Evolutionary conservation across 2,113 vertebrate species (phyloP), one percentile per base, ranked within the genome.

Genomic region (Axis porcinus): DNA sequence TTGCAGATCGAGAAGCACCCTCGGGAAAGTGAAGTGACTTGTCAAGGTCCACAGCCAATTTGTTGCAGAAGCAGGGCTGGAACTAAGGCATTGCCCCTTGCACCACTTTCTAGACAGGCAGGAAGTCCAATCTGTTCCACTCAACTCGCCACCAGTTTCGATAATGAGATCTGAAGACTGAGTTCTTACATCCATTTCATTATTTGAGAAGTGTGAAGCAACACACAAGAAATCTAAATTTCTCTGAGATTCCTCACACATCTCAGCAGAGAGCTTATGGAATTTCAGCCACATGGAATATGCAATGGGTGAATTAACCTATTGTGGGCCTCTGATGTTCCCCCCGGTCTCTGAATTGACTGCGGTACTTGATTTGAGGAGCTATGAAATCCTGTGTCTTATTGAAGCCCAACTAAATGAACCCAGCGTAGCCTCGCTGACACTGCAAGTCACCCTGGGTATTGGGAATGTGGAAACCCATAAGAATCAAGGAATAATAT

Each of bases 101-200:
- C 28, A 5, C 2, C 2, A 1, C 4, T 0, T 23, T 1, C 2
- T 15, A 36, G 12, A 74, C 50, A 4, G 23, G 28, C 12, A 5
- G 27, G 23, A 58, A 14, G 5, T 12, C 43, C 52, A 30, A 12
- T 14, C 50, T n/a, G 30, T 10, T 54, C 30, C 79, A 23, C 19
- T 11, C 0, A 1, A n/a, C 47, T 47, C 36, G n/a, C 30, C 36
- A 27, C 47, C 7, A 36, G 47, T 36, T 81, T 30, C 2, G 0
- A 23, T 82, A 43, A 12, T 81, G 50, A 86, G 40, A 52, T n/a
- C 21, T 30, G 27, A 50, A 40, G 33, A 16, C 33, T 76, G 2
- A 3, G 7, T 64, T 79, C 64, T 67, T 33, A 50, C 3, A 28
- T 70, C 33, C 28, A 81, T 9, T 16, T 43, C 81, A 28, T n/a